Evolutionary conservation across 2,888 invertebrate genomes (phyloP).

Genomic region (Lasioglossum figueresi): DNA sequence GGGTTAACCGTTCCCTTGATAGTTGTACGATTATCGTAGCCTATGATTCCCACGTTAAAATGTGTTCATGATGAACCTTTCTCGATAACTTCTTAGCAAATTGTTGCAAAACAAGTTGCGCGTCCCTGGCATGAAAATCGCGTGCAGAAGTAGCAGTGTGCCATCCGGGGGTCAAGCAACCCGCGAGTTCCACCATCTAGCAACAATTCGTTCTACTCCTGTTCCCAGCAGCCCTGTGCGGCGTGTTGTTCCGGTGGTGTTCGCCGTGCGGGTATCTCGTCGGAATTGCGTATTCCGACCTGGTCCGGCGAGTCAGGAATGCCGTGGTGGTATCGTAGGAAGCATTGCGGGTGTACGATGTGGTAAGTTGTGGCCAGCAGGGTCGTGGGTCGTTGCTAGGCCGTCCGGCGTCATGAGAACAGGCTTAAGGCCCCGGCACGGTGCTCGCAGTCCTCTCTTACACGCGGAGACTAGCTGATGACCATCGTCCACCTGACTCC

Average conservation of each 20-base stretch:
- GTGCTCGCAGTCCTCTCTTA: constrained; percentile 65
- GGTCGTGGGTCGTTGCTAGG: constrained; percentile 82
- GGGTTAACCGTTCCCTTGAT: too few relatives aligned
- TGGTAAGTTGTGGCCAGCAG: constrained; percentile 80
- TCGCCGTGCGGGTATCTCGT: constrained; percentile 41
- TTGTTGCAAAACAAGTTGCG: not conserved
- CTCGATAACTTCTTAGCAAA: not conserved
- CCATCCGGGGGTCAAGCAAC: not conserved
- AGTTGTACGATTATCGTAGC: too few relatives aligned
- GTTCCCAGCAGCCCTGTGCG: constrained; percentile 23
- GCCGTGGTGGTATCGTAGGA: constrained; percentile 69
- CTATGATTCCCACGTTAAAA: too few relatives aligned
- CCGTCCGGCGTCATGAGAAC: constrained; percentile 80
- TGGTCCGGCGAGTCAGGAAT: constrained; percentile 74
- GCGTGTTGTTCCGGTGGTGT: constrained; percentile 48
- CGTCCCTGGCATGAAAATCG: not conserved
- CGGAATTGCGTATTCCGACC: constrained; percentile 78
- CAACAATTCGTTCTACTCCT: constrained; percentile 4
- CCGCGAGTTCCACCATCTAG: not conserved
- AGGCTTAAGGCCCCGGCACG: constrained; percentile 70
- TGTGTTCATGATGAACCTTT: too few relatives aligned
- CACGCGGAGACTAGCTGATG: constrained; percentile 80
- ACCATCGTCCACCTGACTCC: constrained; percentile 83
- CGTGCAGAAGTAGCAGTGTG: not conserved
- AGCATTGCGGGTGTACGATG: constrained; percentile 75